Percentiles rank a stretch among this genome's conserved stretches.
Evolutionary conservation across 1,140 invertebrate genomes (phyloP).

Genomic region (Bombus waltoni): DNA sequence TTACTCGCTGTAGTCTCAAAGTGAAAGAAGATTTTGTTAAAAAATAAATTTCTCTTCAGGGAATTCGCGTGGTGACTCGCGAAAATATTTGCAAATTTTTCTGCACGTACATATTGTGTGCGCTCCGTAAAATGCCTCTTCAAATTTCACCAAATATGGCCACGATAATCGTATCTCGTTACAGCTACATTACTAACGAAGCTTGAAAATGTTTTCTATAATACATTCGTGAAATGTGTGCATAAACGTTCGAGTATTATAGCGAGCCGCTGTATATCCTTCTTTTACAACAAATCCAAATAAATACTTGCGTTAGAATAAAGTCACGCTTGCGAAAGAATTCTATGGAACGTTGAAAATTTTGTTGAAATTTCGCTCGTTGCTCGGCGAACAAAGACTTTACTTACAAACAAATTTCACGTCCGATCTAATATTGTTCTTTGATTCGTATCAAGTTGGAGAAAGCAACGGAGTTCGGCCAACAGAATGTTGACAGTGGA

Average conservation of each 20-base stretch:
- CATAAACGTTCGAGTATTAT: not conserved
- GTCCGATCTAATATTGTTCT: not conserved
- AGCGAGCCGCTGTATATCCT: not conserved
- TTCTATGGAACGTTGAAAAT: not conserved
- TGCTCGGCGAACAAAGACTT: not conserved
- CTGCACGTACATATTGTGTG: too few relatives aligned
- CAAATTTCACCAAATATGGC: too few relatives aligned
- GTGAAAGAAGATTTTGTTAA: not conserved
- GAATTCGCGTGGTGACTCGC: too few relatives aligned
- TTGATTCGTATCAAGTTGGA: not conserved
- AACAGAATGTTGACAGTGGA: slow-evolving; percentile 33
- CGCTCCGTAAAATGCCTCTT: too few relatives aligned
- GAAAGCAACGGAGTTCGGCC: not conserved
- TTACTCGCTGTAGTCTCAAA: not conserved
- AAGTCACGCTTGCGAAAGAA: not conserved
- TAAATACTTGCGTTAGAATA: not conserved
- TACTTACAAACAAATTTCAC: not conserved
- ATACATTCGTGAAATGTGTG: too few relatives aligned
- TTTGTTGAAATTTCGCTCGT: not conserved
- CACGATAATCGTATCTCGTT: too few relatives aligned
- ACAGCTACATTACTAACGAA: too few relatives aligned
- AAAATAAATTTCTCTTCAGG: too few relatives aligned
- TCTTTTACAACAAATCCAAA: too few relatives aligned
- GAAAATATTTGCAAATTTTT: too few relatives aligned
- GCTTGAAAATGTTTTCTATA: too few relatives aligned